Conservation (phyloP, 2,113 vertebrate species). For the Agelaius phoeniceus region DNA sequence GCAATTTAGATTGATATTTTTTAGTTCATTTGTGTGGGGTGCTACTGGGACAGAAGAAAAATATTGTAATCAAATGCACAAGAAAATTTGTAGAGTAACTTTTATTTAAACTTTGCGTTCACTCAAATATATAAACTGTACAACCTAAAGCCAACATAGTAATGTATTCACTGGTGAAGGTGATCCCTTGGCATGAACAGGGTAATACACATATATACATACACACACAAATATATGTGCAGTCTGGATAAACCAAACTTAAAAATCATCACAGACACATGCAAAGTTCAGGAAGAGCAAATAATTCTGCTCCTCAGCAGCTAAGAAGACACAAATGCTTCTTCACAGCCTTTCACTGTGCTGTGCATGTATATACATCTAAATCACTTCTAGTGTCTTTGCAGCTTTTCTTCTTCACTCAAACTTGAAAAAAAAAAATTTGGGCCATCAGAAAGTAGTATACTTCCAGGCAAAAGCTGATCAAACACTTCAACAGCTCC, state of each 20-base stretch:
- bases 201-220: not conserved
- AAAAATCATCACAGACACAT: not conserved
- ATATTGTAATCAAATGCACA: not conserved
- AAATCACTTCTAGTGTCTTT: not conserved
- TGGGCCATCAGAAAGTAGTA: not conserved
- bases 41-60: not conserved
- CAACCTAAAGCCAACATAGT: not conserved
- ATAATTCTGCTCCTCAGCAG: not conserved
- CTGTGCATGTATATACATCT: not conserved
- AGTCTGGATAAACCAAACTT: not conserved
- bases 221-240: not conserved
- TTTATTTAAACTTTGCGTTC: not conserved
- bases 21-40: not conserved
- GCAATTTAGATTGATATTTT: not conserved
- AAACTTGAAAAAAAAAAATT: not conserved
- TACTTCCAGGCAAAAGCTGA: not conserved
- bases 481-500: not conserved
- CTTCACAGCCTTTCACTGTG: not conserved
- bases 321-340: not conserved
- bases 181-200: not conserved
- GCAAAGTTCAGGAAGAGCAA: not conserved
- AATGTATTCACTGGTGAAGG: not conserved
- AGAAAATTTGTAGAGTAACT: not conserved
- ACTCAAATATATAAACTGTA: not conserved
- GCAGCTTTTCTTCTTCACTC: not conserved